Percentiles rank a stretch among this genome's conserved stretches.
phyloP scores from a whole-genome alignment of 2,113 vertebrate species.

The Lophius piscatorius region DNA sequence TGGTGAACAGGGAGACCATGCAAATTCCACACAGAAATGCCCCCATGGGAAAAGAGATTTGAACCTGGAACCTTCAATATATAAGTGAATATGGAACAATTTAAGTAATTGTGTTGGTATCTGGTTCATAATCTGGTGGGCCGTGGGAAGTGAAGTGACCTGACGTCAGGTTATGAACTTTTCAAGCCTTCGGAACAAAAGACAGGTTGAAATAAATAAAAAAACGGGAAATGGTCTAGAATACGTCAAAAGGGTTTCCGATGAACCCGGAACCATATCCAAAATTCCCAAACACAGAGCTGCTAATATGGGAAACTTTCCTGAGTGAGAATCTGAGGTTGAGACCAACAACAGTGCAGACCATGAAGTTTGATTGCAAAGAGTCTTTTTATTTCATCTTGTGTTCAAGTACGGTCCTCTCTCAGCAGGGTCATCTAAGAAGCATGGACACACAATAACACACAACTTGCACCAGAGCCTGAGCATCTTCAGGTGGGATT shows the following conservation, averaged over 20 bases:
- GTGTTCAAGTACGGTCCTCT: conserved; percentile 82
- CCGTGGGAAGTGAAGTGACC: conserved; percentile 9
- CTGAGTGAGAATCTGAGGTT: too few species aligned
- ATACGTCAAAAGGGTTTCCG: too few species aligned
- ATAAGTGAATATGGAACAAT: too few species aligned
- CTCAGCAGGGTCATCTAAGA: conserved; percentile 82
- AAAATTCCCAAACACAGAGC: neutral
- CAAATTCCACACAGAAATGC: too few species aligned
- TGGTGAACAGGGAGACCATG: too few species aligned
- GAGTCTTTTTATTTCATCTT: conserved; percentile 81
- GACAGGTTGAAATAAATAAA: conserved; percentile 12
- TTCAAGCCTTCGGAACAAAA: conserved; percentile 37
- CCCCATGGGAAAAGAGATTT: too few species aligned
- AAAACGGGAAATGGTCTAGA: too few species aligned
- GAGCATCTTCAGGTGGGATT: conserved; percentile 78
- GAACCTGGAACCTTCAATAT: neutral
- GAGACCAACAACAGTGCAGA: conserved; percentile 30
- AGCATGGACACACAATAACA: conserved; percentile 81
- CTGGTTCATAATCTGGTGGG: too few species aligned
- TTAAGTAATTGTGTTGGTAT: too few species aligned
- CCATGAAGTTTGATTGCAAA: conserved; percentile 76
- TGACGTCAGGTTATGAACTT: conserved; percentile 7
- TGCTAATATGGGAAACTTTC: neutral
- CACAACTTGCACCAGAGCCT: conserved; percentile 82
- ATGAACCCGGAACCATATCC: too few species aligned